Percentiles rank a stretch among this genome's conserved stretches.
Evolutionary conservation across 2,888 invertebrate genomes (phyloP).

Genomic region (Gasteruption jaculator): DNA sequence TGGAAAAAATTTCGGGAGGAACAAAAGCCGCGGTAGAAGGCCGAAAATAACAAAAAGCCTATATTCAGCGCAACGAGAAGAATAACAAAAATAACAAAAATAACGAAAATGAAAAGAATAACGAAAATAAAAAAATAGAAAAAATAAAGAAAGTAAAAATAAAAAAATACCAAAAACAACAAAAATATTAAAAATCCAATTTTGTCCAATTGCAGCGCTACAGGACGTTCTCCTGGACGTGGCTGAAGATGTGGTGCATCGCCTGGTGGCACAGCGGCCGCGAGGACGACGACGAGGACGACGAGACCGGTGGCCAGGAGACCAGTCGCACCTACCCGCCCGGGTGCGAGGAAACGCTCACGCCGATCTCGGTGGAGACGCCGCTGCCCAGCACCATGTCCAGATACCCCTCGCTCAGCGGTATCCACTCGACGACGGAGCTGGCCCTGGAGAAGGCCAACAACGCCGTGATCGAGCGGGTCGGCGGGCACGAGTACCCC

Average conservation of each 20-base stretch:
- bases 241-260: conserved; percentile 72
- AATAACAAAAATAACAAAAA: too few species aligned
- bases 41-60: too few species aligned
- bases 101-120: not conserved
- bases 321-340: conserved; percentile 57
- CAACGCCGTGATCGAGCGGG: too few species aligned
- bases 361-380: conserved; percentile 80
- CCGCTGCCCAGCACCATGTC: conserved; percentile 83
- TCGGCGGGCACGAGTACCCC: conserved; percentile 53
- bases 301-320: conserved; percentile 66
- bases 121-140: too few species aligned
- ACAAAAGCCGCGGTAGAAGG: too few species aligned
- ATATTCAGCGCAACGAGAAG: too few species aligned
- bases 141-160: too few species aligned
- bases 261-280: conserved; percentile 90
- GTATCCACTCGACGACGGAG: conserved; percentile 55
- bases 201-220: too few species aligned
- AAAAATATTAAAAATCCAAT: too few species aligned
- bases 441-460: conserved; percentile 31
- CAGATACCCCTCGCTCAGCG: conserved; percentile 76
- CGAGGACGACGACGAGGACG: conserved; percentile 74
- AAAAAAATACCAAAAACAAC: too few species aligned
- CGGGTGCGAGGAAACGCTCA: conserved; percentile 61
- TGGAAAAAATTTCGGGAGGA: too few species aligned
- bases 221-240: conserved; percentile 56